These are phyloP conservation scores for Dipodomys spectabilis DNA, from an alignment of 2,113 vertebrate genomes.

Conservation along the genomic window DNA sequence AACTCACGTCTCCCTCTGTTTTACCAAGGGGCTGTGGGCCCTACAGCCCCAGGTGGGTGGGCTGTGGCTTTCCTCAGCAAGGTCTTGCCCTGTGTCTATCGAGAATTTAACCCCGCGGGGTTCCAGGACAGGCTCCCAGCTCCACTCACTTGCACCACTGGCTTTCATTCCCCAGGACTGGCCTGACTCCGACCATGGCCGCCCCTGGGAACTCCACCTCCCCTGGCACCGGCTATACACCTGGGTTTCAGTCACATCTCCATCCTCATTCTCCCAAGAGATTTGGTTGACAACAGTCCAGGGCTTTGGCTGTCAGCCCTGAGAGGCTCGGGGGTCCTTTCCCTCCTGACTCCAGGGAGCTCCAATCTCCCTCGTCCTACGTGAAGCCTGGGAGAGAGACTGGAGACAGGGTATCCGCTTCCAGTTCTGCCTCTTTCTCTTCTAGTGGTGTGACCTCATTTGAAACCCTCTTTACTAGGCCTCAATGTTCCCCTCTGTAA, in stretches of 20 bases:
- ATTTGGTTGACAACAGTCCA: rapidly evolving
- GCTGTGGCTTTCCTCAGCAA: rapidly evolving
- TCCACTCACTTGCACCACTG: neutral
- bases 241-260: neutral
- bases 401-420: neutral
- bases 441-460: neutral
- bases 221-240: rapidly evolving
- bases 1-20: rapidly evolving
- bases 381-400: neutral
- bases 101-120: neutral
- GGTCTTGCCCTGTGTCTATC: rapidly evolving
- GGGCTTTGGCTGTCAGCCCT: neutral
- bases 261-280: neutral
- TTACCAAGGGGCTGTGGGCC: neutral
- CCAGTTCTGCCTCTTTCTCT: neutral
- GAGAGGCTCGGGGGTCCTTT: rapidly evolving
- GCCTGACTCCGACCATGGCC: neutral
- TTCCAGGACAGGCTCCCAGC: neutral
- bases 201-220: rapidly evolving
- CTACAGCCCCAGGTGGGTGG: rapidly evolving
- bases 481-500: conserved; percentile 33
- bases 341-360: neutral
- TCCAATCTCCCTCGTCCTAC: no score
- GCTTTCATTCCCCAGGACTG: neutral
- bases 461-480: neutral